Evolutionary conservation across 2,888 invertebrate species (phyloP).

Genomic region (Polymixis flavicincta): DNA sequence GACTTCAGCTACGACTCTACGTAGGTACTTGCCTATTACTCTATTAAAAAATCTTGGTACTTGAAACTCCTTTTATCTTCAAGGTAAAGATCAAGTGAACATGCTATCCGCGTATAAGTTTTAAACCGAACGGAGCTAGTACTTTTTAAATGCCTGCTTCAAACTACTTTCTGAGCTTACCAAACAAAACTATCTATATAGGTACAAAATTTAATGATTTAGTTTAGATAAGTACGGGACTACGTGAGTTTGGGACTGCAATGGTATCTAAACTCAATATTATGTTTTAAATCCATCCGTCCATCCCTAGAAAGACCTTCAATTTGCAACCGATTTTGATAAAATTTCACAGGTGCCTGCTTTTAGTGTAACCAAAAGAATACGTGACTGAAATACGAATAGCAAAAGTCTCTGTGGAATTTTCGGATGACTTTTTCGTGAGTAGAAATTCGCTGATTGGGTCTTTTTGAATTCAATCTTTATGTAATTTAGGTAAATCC

Average conservation of each 20-base stretch:
- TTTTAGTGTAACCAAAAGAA: slow-evolving; percentile 52
- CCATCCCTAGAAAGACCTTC: slow-evolving; percentile 7
- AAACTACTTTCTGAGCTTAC: not conserved
- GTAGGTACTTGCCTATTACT: not conserved
- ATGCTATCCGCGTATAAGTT: not conserved
- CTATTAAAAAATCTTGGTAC: not conserved
- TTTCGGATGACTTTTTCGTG: slow-evolving; percentile 21
- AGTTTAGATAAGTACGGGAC: too few relatives aligned
- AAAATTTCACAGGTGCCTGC: slow-evolving; percentile 53
- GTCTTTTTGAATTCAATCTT: slow-evolving; percentile 24
- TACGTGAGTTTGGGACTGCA: not conserved
- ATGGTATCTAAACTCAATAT: not conserved
- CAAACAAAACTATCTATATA: not conserved
- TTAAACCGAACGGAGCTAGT: not conserved
- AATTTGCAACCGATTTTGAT: slow-evolving; percentile 52
- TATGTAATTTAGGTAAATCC: slow-evolving; percentile 1
- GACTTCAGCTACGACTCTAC: not conserved
- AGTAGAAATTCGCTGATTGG: slow-evolving; percentile 26
- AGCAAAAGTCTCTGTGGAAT: slow-evolving; percentile 23
- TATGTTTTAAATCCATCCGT: not conserved
- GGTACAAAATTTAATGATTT: not conserved
- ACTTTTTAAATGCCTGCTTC: not conserved
- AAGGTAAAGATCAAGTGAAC: not conserved
- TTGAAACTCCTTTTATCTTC: not conserved
- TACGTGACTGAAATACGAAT: slow-evolving; percentile 56